A percentile compares a stretch with the other conserved stretches of the same genome.
Evolutionary conservation across 2,113 vertebrate genomes (phyloP).

Genomic region (Triplophysa rosa): DNA sequence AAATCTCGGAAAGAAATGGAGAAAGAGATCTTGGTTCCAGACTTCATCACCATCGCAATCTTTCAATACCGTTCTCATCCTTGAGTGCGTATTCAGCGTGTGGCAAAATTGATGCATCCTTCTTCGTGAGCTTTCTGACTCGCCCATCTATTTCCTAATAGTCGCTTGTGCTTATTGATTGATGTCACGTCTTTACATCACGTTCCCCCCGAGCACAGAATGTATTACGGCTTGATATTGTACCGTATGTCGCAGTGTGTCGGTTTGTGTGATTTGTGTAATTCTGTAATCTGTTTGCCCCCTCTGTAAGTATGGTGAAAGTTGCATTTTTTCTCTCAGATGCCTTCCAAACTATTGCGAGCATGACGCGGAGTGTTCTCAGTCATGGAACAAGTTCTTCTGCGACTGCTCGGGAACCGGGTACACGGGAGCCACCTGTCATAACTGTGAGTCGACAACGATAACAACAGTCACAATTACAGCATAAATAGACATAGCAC

Average conservation of each 20-base stretch:
- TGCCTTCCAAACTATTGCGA: constrained; percentile 86
- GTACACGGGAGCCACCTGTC: constrained; percentile 81
- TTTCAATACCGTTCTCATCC: constrained; percentile 24
- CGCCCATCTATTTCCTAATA: constrained; percentile 35
- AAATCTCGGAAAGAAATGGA: neutral
- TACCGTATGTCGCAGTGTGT: constrained; percentile 9
- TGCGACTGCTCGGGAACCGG: constrained; percentile 81
- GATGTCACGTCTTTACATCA: constrained; percentile 15
- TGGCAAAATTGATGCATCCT: constrained; percentile 29
- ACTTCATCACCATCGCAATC: constrained; percentile 4
- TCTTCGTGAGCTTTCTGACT: constrained; percentile 24
- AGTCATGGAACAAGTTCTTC: constrained; percentile 80
- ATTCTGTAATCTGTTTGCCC: constrained; percentile 3
- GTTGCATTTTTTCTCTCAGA: constrained; percentile 58
- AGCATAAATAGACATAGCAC: neutral
- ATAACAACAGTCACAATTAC: neutral
- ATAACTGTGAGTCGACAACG: constrained; percentile 80
- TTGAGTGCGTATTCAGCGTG: constrained; percentile 7
- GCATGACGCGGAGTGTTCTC: constrained; percentile 82
- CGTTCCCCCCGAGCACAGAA: neutral
- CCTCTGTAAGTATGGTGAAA: neutral
- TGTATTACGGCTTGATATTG: neutral
- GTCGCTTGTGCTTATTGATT: constrained; percentile 37
- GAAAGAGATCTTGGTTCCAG: neutral
- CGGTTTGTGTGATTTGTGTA: constrained; percentile 13